phyloP scores from a whole-genome alignment of 2,113 vertebrate genomes.

The Periophthalmodon schlosseri region DNA sequence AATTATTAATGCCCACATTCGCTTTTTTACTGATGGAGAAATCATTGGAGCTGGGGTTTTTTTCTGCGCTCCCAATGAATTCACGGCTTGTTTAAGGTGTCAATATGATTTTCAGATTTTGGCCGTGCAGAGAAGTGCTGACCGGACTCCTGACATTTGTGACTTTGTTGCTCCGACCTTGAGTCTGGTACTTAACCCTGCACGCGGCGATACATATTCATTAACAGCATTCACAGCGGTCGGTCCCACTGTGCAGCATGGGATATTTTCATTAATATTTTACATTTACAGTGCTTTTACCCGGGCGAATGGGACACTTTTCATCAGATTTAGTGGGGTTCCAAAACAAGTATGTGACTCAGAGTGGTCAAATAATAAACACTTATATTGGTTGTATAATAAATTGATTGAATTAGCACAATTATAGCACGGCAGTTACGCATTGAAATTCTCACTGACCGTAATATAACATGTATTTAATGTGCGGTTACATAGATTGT shows the following conservation, averaged over 20 bases:
- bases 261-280: constrained; percentile 5
- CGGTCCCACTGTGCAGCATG: constrained; percentile 16
- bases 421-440: too few species aligned
- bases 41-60: constrained; percentile 72
- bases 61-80: constrained; percentile 62
- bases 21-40: constrained; percentile 73
- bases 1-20: constrained; percentile 78
- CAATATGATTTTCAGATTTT: constrained; percentile 66
- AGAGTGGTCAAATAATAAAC: too few species aligned
- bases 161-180: constrained; percentile 62
- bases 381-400: too few species aligned
- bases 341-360: background rate
- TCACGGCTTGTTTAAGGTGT: constrained; percentile 72
- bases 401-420: too few species aligned
- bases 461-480: too few species aligned
- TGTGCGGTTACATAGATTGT: too few species aligned
- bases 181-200: constrained; percentile 53
- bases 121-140: constrained; percentile 37
- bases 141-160: constrained; percentile 45
- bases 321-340: background rate
- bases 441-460: too few species aligned
- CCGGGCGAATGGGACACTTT: background rate
- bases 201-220: constrained; percentile 60
- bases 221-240: constrained; percentile 18
- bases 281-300: background rate